Conservation (phyloP, 2,797 vertebrate species). For the Eupleurogrammus muticus region DNA sequence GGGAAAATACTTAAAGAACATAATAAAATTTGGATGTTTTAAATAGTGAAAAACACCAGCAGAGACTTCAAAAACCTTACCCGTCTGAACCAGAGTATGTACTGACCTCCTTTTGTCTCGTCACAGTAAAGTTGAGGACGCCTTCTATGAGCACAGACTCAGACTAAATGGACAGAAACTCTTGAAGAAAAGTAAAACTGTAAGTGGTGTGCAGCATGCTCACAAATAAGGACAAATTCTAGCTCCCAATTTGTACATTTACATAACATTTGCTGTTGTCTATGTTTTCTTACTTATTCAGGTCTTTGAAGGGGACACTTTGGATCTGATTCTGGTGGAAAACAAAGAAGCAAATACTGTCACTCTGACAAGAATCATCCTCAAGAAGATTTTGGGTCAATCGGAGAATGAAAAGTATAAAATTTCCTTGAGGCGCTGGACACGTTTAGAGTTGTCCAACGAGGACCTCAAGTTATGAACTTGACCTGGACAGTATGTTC, state of each 20-base stretch:
- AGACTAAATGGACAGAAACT: slow-evolving; percentile 94
- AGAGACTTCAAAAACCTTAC: neutral
- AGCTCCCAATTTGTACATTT: neutral
- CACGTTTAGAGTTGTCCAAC: slow-evolving; percentile 85
- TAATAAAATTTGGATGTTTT: neutral
- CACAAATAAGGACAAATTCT: neutral
- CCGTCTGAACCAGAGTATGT: neutral
- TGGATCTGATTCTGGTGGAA: slow-evolving; percentile 91
- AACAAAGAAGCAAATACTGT: slow-evolving; percentile 86
- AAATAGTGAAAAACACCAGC: neutral
- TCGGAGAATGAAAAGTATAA: slow-evolving; percentile 87
- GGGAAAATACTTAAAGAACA: neutral
- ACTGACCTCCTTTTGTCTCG: slow-evolving; percentile 17
- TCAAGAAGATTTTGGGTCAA: slow-evolving; percentile 84
- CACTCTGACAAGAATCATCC: slow-evolving; percentile 89
- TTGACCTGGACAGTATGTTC: neutral
- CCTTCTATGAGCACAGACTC: slow-evolving; percentile 92
- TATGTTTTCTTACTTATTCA: slow-evolving; percentile 55
- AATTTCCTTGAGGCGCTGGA: slow-evolving; percentile 92
- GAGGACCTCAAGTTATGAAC: slow-evolving; percentile 76
- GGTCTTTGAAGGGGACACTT: slow-evolving; percentile 95
- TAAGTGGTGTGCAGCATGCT: slow-evolving; percentile 77
- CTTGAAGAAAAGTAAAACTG: slow-evolving; percentile 96
- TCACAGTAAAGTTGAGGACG: slow-evolving; percentile 94
- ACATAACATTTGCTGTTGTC: neutral